Evolutionary conservation across 2,113 vertebrate genomes (phyloP), one percentile per base, ranked within the genome.

Genomic region (Nesoenas mayeri): DNA sequence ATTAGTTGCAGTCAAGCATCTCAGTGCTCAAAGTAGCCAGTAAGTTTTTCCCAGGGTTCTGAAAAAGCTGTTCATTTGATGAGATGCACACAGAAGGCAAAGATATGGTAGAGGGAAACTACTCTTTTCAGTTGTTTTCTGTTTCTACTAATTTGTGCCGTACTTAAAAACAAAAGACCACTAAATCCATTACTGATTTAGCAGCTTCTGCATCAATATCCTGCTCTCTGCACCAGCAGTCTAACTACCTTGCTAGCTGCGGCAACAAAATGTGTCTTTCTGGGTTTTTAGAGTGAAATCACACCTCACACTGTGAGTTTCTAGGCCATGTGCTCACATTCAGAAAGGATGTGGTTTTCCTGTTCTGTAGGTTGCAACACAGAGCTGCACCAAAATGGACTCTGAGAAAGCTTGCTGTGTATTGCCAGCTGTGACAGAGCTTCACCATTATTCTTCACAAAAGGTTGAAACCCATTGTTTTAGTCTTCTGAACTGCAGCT

Each of bases 321-420:
- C 26, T 40, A 62, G 53, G 25, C 60, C 26, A 10, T 16, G 14
- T 7, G 12, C 16, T 34, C 8, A 12, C 9, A 54, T n/a, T 75
- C 28, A 74, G 67, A 96, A 95, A 80, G 97, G 97, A 98, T 97
- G 97, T 98, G 97, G 97, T 85, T 98, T 97, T 94, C 62, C n/a
- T 80, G 28, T 34, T 82, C 57, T 54, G 17, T 83, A 91, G 85
- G 25, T 72, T 92, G 38, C 8, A 10, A 47, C n/a, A 15, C 21
- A 47, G 54, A 91, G 85, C 12, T 40, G 51, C 73, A 91, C 57
- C 29, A 87, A 50, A 70, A 93, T 10, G 38, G 25, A 28, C 31
- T 54, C 62, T 60, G 24, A 57, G 69, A 36, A 84, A 58, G n/a
- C 10, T 89, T 64, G n/a, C 34, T 82, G 48, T 34, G 7, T 29